Conservation (phyloP, 1,140 invertebrate species). For the Diuraphis noxia region DNA sequence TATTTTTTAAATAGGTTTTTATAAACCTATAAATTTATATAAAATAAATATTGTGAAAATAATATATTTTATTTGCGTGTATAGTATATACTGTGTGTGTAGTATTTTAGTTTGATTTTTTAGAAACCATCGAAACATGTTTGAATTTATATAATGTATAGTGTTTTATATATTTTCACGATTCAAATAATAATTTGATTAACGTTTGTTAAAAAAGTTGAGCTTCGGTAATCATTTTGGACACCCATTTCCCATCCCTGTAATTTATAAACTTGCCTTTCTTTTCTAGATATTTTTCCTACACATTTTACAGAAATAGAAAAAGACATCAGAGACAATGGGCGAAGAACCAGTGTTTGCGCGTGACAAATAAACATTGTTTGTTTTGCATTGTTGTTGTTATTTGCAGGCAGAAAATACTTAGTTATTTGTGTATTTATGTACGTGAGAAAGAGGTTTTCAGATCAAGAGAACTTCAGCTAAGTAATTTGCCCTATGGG, state of each 20-base stretch:
- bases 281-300: not conserved
- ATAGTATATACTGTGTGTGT: too few species aligned
- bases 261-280: not conserved
- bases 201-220: not conserved
- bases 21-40: too few species aligned
- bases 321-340: slow-evolving; percentile 26
- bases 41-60: too few species aligned
- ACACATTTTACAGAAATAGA: slow-evolving; percentile 25
- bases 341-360: not conserved
- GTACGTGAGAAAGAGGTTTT: not conserved
- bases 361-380: slow-evolving; percentile 37
- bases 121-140: not conserved
- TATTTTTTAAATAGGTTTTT: too few species aligned
- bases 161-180: not conserved
- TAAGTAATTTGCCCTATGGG: slow-evolving; percentile 48
- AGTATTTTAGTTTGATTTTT: not conserved
- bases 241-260: not conserved
- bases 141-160: not conserved
- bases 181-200: not conserved
- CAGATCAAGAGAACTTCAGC: slow-evolving; percentile 22
- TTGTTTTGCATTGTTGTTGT: slow-evolving; percentile 26
- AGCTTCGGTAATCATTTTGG: not conserved
- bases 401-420: slow-evolving; percentile 18
- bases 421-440: slow-evolving; percentile 5
- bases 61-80: too few species aligned